Conservation (phyloP, 2,888 invertebrate species). For the Cephus rjabovi region DNA sequence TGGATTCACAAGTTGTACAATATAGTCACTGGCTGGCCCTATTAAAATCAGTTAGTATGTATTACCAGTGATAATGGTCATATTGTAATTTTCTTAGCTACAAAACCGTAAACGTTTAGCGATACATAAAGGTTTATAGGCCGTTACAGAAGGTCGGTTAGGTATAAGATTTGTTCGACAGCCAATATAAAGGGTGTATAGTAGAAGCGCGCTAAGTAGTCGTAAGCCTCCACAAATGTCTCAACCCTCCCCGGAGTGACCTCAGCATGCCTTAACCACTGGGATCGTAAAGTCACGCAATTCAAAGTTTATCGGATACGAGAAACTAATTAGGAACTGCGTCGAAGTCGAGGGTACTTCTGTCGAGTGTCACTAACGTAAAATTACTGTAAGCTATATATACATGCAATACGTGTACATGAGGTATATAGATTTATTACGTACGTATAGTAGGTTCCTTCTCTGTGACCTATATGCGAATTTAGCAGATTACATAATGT, state of each 20-base stretch:
- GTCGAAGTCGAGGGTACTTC: neutral
- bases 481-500: neutral
- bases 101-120: neutral
- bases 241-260: neutral
- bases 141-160: neutral
- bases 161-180: neutral
- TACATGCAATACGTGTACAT: neutral
- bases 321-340: conserved; percentile 3
- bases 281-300: conserved; percentile 1
- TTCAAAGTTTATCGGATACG: conserved; percentile 1
- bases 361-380: neutral
- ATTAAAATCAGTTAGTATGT: neutral
- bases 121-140: neutral
- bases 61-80: neutral
- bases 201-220: neutral
- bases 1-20: neutral
- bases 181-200: neutral
- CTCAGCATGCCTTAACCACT: neutral
- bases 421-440: neutral
- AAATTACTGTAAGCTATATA: neutral
- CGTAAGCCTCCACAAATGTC: neutral
- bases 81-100: neutral
- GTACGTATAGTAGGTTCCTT: neutral
- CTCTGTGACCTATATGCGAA: neutral
- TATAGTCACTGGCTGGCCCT: neutral